Base-by-base conservation (phyloP, 2,797 vertebrate genomes). In the Pyrocephalus nanus region DNA sequence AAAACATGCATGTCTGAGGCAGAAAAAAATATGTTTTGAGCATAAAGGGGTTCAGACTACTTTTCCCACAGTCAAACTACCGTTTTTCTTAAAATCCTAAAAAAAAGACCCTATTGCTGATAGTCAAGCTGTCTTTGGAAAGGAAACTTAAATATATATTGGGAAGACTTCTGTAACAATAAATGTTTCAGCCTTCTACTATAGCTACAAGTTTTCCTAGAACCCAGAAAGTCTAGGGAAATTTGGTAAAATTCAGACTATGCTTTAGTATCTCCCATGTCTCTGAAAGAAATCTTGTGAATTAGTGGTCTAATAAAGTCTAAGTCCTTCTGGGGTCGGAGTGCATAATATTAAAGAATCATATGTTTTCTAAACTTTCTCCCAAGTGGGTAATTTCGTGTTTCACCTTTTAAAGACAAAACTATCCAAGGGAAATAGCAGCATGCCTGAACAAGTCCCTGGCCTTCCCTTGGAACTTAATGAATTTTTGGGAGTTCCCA, bases 331-430 rank as follows among this genome's bases (percentile, higher is more conserved):
- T 94, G 53, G 43, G 38, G 27, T 65, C 34, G 38, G 50, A 25
- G 19, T 29, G 22, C 34, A 71, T 34, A 79, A 92, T 50, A 36
- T 4, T 67, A 36, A 90, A 84, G 51, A 90, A 54, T 38, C 1
- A 0, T 47, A 26, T 65, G 57, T 94, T 92, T 95, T 88, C 47
- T 54, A 19, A 86, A 64, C 61, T 57, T 51, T 4, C 15, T 77
- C 73, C 58, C 73, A 65, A 65, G 34, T 34, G 45, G 21, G 11
- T 36, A 65, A 88, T 90, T 76, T 27, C 64, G 21, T 20, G 18
- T 34, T 38, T 84, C 30, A 69, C 50, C 42, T 93, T 92, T 88
- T 67, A 86, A 92, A 90, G 88, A 50, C 57, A 93, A 83, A 94
- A 83, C 45, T 71, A 70, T 67, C 53, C 69, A 65, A 83, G 18